phyloP scores from a whole-genome alignment of 2,888 invertebrate genomes.

The Ametastegia equiseti region DNA sequence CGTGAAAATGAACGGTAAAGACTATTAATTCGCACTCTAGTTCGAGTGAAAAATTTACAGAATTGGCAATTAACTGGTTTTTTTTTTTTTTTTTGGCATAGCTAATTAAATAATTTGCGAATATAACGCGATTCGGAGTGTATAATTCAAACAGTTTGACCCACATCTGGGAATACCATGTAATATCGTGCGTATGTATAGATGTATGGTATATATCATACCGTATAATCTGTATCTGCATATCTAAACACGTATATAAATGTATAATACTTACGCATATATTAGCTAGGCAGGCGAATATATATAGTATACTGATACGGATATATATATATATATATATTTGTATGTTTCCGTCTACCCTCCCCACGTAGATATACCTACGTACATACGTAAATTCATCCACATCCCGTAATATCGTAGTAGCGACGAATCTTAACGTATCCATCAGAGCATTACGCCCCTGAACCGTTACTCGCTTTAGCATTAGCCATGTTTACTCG shows the following conservation, averaged over 20 bases:
- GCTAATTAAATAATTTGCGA: too few species aligned
- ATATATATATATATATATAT: too few species aligned
- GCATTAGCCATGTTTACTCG: neutral
- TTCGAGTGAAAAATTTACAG: too few species aligned
- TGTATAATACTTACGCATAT: neutral
- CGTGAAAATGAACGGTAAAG: too few species aligned
- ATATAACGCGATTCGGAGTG: too few species aligned
- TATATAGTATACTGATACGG: too few species aligned
- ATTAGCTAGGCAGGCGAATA: neutral
- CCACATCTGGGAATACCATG: too few species aligned
- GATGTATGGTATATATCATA: neutral
- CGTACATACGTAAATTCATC: neutral
- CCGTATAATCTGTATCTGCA: neutral
- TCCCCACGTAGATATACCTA: neutral
- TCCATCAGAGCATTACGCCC: constrained; percentile 39
- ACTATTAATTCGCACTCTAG: too few species aligned
- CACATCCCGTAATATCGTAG: neutral
- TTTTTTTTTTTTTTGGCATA: too few species aligned
- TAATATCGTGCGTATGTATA: too few species aligned
- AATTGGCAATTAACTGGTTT: too few species aligned
- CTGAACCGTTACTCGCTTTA: constrained; percentile 25
- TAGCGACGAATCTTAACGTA: constrained; percentile 34
- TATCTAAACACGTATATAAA: neutral
- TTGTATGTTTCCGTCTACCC: neutral
- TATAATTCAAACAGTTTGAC: too few species aligned